A percentile compares a stretch with the other conserved stretches of the same genome.
Evolutionary conservation across 2,888 invertebrate genomes (phyloP).

Genomic region (Belgica antarctica): DNA sequence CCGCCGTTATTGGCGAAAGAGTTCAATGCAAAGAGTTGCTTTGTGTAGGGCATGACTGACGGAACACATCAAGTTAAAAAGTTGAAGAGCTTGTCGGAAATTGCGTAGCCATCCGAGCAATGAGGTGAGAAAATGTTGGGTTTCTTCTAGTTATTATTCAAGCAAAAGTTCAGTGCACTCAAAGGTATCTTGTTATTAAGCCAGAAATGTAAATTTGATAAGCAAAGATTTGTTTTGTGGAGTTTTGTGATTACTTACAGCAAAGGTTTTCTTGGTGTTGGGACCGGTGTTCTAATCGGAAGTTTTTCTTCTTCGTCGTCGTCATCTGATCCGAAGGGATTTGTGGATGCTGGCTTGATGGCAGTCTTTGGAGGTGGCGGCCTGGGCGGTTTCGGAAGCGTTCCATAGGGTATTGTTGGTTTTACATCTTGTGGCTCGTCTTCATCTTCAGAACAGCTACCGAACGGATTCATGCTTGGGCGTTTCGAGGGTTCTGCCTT

Average conservation of each 20-base stretch:
- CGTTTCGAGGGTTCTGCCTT: slow-evolving; percentile 45
- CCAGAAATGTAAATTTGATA: no score
- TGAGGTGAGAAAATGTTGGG: no score
- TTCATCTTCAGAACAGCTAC: slow-evolving; percentile 65
- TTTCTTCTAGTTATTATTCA: no score
- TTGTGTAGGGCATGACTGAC: no score
- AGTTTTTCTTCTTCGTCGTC: slow-evolving; percentile 54
- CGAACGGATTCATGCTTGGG: slow-evolving; percentile 63
- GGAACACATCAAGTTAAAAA: no score
- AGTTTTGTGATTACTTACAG: no score
- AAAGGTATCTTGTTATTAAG: no score
- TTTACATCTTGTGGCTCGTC: slow-evolving; percentile 48
- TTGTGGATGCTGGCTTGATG: slow-evolving; percentile 57
- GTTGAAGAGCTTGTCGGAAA: no score
- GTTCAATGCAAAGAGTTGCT: no score
- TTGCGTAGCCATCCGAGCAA: no score
- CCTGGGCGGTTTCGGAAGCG: slow-evolving; percentile 50
- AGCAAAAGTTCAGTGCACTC: no score
- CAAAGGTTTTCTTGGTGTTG: slow-evolving; percentile 51
- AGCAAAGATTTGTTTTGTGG: no score
- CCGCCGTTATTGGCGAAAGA: neutral
- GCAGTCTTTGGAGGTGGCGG: slow-evolving; percentile 54
- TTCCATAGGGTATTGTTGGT: slow-evolving; percentile 42
- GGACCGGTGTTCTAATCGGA: slow-evolving; percentile 53
- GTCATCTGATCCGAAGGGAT: slow-evolving; percentile 74